Base-by-base conservation (phyloP, 2,888 invertebrate genomes). In the Byasa hedistus region DNA sequence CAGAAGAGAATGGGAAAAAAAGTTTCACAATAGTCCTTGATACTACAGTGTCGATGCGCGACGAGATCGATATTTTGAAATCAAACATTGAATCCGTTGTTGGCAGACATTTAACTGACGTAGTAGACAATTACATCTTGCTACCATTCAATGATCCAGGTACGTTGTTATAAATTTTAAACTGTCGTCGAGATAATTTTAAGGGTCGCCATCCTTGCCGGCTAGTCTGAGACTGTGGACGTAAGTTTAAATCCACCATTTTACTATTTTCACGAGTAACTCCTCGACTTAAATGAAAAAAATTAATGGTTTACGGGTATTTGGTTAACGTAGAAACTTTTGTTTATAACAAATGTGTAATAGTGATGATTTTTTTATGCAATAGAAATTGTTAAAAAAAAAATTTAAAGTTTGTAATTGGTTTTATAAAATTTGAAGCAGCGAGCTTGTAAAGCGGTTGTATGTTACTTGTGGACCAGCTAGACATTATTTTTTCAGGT, bases 401-500 rank as follows among this genome's bases (percentile, higher is more conserved):
- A n/a, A n/a, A n/a, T n/a, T n/a, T n/a, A n/a, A n/a, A n/a, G n/a
- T n/a, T n/a, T n/a, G n/a, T n/a, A n/a, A n/a, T n/a, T n/a, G n/a
- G n/a, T n/a, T n/a, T n/a, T n/a, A n/a, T 10, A 36, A 36, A 36
- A 36, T 7, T 10, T 36, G 5, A 36, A 36, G 32, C 32, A 7
- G 32, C n/a, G 8, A 36, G 32, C 4, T 36, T 36, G 8, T 10
- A 36, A 36, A 36, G 4, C 32, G 8, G 8, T 36, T 36, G 8
- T 7, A 36, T 36, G 17, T 15, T 4, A 17, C 17, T 15, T 44
- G 15, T 44, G 4, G 15, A 44, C 44, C 12, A 1, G 12, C 3
- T 17, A 15, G 52, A 10, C 32, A 24, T 23, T 24, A 15, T 22
- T 19, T 44, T 69, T 68, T 19, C 56, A 78, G 78, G 71, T 36